A percentile compares a stretch with the other conserved stretches of the same genome.
Evolutionary conservation across 2,113 vertebrate genomes (phyloP).

Genomic region (Motacilla tschutschensis): DNA sequence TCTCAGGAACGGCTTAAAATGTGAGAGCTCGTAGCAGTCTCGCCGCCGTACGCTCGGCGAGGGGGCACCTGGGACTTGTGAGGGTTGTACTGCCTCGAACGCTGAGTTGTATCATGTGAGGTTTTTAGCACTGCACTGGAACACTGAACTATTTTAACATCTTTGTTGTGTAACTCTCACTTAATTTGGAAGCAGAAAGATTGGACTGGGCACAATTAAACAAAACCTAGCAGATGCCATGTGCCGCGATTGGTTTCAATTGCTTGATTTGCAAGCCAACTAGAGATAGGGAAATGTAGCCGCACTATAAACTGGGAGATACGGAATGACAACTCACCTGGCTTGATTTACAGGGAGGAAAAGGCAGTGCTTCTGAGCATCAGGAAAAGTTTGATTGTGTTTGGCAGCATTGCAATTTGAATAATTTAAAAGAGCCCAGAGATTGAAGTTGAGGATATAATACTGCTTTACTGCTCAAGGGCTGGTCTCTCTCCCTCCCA

Average conservation of each 20-base stretch:
- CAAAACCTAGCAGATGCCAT: not conserved
- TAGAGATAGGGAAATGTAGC: not conserved
- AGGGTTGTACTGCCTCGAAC: not conserved
- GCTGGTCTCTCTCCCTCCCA: not conserved
- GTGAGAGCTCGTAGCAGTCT: not conserved
- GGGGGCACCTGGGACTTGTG: fast-evolving
- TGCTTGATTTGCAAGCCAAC: not conserved
- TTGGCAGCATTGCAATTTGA: not conserved
- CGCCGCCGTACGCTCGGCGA: fast-evolving
- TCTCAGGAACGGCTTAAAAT: not conserved
- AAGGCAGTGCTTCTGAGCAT: not conserved
- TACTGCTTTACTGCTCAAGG: not conserved
- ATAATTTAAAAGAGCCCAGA: not conserved
- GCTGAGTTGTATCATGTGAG: not conserved
- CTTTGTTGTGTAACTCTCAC: not conserved
- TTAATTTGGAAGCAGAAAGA: not conserved
- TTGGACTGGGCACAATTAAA: not conserved
- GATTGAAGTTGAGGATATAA: not conserved
- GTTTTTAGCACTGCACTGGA: not conserved
- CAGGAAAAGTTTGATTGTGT: not conserved
- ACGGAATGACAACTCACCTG: fast-evolving
- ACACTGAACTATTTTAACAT: not conserved
- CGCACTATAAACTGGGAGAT: fast-evolving
- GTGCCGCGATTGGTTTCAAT: not conserved
- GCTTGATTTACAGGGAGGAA: not conserved